Base-by-base conservation (phyloP, 2,113 vertebrate species). In the Pimephales promelas region DNA sequence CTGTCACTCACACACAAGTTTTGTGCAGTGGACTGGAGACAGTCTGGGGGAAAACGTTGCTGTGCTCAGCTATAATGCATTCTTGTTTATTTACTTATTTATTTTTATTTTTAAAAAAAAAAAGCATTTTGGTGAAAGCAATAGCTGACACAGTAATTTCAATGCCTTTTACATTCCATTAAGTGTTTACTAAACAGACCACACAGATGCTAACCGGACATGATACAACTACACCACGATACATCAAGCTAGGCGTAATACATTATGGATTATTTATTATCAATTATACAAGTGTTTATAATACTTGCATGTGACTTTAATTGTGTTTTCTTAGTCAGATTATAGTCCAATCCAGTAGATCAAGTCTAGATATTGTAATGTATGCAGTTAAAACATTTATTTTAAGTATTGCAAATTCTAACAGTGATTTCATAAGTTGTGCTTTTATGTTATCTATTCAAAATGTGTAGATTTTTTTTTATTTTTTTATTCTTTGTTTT, bases 121-220 rank as follows among this genome's bases (percentile, higher is more conserved):
- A 56, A 1, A 47, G 36, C 18, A 56, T 81, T 81, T 70, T 56
- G 20, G 49, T 56, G 18, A 71, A 81, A 70, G 45, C 64, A 34
- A 70, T 54, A 40, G 79, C 79, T 81, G 64, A 81, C 64, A 70
- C 79, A 40, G 64, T 22, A 66, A 24, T 31, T 79, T 45, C 20
- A 49, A 8, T 31, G 24, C 1, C 64, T 64, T 56, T 81, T 81
- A 20, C 31, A 20, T 31, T 54, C 62, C 79, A 81, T 54, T 83
- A 66, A 36, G n/a, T 75, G 82, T 57, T 52, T 64, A 34, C 28
- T n/a, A 54, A 62, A 66, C 59, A 40, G 40, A 83, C 82, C 81
- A 83, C 81, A 49, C 2, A 61, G 11, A 45, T n/a, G 52, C 14
- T 74, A 77, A n/a, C 54, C 52, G 52, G 74, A 57, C 31, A 56